Percentiles rank a stretch among this genome's conserved stretches.
phyloP scores from a whole-genome alignment of 2,113 vertebrate species.

The Chaenogobius annularis region DNA sequence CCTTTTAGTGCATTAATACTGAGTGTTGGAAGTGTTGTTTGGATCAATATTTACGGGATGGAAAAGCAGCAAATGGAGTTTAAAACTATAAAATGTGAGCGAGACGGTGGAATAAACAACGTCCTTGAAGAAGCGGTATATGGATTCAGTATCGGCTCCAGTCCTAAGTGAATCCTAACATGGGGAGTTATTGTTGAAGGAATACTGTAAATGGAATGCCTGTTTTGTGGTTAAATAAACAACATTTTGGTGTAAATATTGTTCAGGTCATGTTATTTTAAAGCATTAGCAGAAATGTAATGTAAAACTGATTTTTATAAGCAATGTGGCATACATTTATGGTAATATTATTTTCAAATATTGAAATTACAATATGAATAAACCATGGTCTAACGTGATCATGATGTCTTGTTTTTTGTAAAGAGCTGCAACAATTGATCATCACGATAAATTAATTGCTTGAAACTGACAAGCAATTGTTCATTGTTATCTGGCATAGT shows the following conservation, averaged over 20 bases:
- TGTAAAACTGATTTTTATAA: not conserved
- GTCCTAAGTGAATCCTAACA: not conserved
- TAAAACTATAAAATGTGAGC: conserved; percentile 35
- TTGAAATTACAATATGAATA: not conserved
- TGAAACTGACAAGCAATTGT: too few relatives aligned
- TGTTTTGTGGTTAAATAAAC: not conserved
- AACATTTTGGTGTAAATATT: not conserved
- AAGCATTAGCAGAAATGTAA: not conserved
- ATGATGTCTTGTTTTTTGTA: not conserved
- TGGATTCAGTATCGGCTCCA: not conserved
- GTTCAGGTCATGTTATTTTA: not conserved
- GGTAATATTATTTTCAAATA: not conserved
- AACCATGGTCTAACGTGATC: not conserved
- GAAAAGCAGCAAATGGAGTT: conserved; percentile 51
- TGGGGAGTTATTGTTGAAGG: not conserved
- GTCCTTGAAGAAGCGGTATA: not conserved
- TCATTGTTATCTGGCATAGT: too few relatives aligned
- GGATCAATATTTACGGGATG: conserved; percentile 45
- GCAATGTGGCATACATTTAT: not conserved
- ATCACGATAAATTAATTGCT: not conserved
- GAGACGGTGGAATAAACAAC: conserved; percentile 13
- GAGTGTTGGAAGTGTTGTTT: conserved; percentile 37
- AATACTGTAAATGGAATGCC: not conserved
- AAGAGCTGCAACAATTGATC: not conserved
- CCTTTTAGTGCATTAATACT: conserved; percentile 58